Conservation (phyloP, 2,113 vertebrate genomes). For the Arizona elegans region DNA sequence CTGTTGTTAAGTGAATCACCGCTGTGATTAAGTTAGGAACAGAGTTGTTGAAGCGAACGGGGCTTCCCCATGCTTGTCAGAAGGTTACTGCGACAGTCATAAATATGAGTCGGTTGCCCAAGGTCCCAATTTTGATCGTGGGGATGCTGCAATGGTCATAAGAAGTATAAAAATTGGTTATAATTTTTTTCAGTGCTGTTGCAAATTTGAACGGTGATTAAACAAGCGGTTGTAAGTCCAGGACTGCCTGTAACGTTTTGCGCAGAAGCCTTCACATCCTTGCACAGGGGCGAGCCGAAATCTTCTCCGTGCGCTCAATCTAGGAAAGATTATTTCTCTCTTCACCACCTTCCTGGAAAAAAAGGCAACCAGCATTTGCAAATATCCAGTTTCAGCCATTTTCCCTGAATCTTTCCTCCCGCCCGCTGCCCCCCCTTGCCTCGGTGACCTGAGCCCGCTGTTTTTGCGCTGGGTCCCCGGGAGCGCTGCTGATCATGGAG, state of each 20-base stretch:
- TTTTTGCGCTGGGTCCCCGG: neutral
- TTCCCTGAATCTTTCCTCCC: neutral
- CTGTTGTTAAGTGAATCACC: no score
- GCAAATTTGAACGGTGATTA: neutral
- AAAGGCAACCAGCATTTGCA: neutral
- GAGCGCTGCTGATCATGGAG: neutral
- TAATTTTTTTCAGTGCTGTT: neutral
- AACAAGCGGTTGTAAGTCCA: neutral
- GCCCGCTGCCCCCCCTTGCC: fast-evolving
- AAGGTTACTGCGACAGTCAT: neutral
- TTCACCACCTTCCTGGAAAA: neutral
- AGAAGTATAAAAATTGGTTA: neutral
- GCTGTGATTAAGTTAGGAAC: no score
- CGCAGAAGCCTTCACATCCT: neutral
- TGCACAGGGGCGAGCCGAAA: neutral
- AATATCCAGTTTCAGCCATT: neutral
- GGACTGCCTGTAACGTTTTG: neutral
- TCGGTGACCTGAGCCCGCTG: neutral
- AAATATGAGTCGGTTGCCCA: neutral
- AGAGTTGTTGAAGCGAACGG: neutral
- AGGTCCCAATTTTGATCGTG: neutral
- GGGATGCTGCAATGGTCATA: neutral
- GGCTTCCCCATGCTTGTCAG: neutral
- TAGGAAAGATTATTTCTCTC: neutral
- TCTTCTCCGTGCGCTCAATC: neutral